Conservation (phyloP, 1,140 invertebrate species). For the Aethina tumida region DNA sequence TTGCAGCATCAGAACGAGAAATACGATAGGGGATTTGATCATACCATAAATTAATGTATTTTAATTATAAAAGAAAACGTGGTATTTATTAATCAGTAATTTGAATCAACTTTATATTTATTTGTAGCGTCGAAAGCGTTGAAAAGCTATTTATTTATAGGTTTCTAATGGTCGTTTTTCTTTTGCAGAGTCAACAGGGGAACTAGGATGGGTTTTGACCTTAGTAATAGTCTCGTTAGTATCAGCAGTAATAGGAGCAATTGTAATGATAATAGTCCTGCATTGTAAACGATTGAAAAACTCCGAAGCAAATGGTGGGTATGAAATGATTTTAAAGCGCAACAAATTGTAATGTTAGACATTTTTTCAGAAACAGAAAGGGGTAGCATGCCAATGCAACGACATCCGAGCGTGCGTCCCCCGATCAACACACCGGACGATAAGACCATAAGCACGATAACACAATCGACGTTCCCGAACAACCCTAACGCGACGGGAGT, state of each 20-base stretch:
- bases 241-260: slow-evolving; percentile 43
- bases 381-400: slow-evolving; percentile 11
- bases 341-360: no score
- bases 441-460: slow-evolving; percentile 24
- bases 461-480: slow-evolving; percentile 16
- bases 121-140: no score
- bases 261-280: slow-evolving; percentile 44
- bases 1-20: no score
- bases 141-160: no score
- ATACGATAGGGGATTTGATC: no score
- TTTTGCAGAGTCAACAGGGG: slow-evolving; percentile 37
- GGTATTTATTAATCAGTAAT: no score
- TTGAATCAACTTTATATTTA: no score
- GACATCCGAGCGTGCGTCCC: slow-evolving; percentile 13
- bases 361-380: slow-evolving; percentile 14
- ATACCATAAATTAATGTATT: no score
- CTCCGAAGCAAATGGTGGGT: slow-evolving; percentile 2
- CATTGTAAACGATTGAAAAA: slow-evolving; percentile 41
- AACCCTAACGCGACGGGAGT: slow-evolving; percentile 38
- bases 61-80: no score
- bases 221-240: slow-evolving; percentile 43
- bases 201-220: slow-evolving; percentile 43
- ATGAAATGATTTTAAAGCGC: neutral
- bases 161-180: slow-evolving; percentile 2
- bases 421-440: slow-evolving; percentile 28